Conservation (phyloP, 2,113 vertebrate genomes). For the Xiphophorus maculatus region DNA sequence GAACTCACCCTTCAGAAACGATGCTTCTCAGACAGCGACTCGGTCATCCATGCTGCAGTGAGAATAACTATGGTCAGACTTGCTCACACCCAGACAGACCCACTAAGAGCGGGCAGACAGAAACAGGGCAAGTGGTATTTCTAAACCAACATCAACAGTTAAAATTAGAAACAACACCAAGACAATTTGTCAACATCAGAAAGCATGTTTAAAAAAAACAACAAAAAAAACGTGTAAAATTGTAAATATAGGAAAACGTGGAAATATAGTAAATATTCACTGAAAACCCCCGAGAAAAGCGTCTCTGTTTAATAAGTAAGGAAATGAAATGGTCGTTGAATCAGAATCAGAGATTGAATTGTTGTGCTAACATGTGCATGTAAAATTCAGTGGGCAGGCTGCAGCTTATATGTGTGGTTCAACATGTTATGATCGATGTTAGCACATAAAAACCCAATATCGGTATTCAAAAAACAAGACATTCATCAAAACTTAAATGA, state of each 20-base stretch:
- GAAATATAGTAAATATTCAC: background rate
- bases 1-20: constrained; percentile 34
- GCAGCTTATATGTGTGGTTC: background rate
- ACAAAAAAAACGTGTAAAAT: background rate
- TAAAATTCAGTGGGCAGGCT: background rate
- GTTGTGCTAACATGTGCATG: background rate
- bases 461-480: background rate
- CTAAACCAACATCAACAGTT: constrained; percentile 18
- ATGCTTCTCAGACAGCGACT: constrained; percentile 26
- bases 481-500: no score
- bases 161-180: background rate
- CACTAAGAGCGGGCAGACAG: constrained; percentile 49
- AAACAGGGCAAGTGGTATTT: constrained; percentile 40
- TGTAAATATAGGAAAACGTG: background rate
- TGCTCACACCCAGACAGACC: constrained; percentile 65
- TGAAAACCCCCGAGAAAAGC: background rate
- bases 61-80: constrained; percentile 65
- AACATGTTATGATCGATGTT: background rate
- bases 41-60: constrained; percentile 71
- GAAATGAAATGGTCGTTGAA: no score
- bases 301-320: no score
- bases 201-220: no score
- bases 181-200: background rate
- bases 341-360: background rate
- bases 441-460: background rate